These are phyloP conservation scores for Sarcophaga caerulescens DNA, from an alignment of 2,888 invertebrate genomes.

Conservation along the genomic window DNA sequence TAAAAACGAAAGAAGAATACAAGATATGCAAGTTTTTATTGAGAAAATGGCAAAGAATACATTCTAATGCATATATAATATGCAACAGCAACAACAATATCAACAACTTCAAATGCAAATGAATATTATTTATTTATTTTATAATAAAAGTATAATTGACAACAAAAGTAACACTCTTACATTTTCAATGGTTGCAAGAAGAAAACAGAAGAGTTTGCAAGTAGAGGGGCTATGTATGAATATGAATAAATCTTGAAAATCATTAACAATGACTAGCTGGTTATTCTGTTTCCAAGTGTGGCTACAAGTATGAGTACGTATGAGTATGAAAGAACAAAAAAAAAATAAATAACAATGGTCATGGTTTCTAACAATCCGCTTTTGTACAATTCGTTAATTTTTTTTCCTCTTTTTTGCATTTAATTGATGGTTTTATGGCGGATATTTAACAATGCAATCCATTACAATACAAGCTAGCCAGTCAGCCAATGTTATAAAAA, in stretches of 20 bases:
- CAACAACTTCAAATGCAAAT: not conserved
- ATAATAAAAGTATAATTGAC: not conserved
- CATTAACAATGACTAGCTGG: constrained; percentile 29
- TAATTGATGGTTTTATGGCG: constrained; percentile 47
- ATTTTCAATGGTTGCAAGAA: too few species aligned
- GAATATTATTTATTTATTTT: not conserved
- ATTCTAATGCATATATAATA: not conserved
- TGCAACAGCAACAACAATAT: not conserved
- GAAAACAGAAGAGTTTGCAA: too few species aligned
- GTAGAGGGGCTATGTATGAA: not conserved
- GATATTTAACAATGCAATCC: constrained; percentile 29
- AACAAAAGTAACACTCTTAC: not conserved
- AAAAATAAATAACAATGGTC: constrained; percentile 36
- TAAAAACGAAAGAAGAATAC: not conserved
- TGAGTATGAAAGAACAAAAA: too few species aligned
- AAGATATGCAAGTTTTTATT: not conserved
- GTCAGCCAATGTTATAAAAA: not conserved
- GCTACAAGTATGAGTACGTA: not conserved
- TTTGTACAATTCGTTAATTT: too few species aligned
- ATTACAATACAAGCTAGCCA: not conserved
- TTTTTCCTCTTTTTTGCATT: not conserved
- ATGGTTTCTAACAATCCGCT: constrained; percentile 40
- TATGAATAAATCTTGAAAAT: not conserved
- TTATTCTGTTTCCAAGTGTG: not conserved
- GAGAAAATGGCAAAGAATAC: not conserved